A percentile compares a stretch with the other conserved stretches of the same genome.
phyloP scores from a whole-genome alignment of 2,113 vertebrate species.

The Eulemur rufifrons region DNA sequence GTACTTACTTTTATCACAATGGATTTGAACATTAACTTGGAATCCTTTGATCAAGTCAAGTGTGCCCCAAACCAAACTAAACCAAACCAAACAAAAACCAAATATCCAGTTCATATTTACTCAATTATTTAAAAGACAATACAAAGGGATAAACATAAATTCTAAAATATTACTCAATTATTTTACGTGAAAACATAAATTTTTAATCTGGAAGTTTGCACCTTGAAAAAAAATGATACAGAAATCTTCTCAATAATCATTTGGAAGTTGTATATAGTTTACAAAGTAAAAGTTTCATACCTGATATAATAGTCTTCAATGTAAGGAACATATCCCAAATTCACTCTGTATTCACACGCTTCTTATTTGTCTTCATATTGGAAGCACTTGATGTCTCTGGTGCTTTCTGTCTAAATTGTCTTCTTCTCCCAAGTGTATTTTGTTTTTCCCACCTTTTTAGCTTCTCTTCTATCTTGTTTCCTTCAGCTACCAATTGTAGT shows the following conservation, averaged over 20 bases:
- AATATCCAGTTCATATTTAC: background rate
- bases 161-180: background rate
- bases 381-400: background rate
- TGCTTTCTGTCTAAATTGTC: constrained; percentile 10
- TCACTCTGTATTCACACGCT: background rate
- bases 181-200: background rate
- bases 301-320: background rate
- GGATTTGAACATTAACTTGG: background rate
- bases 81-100: background rate
- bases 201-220: background rate
- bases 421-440: background rate
- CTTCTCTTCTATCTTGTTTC: background rate
- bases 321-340: background rate
- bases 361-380: background rate
- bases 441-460: background rate
- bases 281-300: background rate
- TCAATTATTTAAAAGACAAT: background rate
- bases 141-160: background rate
- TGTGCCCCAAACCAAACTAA: background rate
- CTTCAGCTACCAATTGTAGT: background rate
- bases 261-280: background rate
- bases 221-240: background rate
- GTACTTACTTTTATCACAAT: background rate
- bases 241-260: background rate
- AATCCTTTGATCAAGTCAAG: background rate